These are phyloP conservation scores for Chanos chanos DNA, from an alignment of 2,797 vertebrate species.

Conservation along the genomic window DNA sequence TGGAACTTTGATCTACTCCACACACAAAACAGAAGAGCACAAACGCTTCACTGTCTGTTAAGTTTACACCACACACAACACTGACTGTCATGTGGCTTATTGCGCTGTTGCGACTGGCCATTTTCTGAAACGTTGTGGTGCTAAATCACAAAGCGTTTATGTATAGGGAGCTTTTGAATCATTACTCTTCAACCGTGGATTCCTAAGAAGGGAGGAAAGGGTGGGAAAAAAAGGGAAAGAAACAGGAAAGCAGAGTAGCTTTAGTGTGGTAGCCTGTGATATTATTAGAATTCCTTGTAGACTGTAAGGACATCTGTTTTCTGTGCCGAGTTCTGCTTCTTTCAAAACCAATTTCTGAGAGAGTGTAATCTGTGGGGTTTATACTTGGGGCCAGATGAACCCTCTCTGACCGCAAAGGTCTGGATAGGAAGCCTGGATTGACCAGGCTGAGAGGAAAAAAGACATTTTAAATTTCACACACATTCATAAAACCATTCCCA, in stretches of 20 bases:
- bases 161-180: background rate
- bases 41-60: too few species aligned
- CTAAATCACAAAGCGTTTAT: background rate
- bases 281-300: conserved; percentile 31
- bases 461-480: background rate
- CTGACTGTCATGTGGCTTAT: too few species aligned
- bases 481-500: too few species aligned
- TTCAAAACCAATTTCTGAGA: conserved; percentile 40
- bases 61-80: too few species aligned
- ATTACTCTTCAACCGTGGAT: background rate
- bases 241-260: background rate
- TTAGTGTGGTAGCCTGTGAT: conserved; percentile 1
- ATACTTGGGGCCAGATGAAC: conserved; percentile 27
- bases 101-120: too few species aligned
- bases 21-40: too few species aligned
- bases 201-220: background rate
- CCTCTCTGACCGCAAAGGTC: conserved; percentile 24
- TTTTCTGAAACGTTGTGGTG: too few species aligned
- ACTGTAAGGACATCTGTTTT: conserved; percentile 39
- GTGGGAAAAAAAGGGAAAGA: background rate
- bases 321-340: conserved; percentile 18
- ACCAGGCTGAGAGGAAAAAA: background rate
- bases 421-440: background rate
- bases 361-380: conserved; percentile 40
- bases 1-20: too few species aligned